phyloP scores from a whole-genome alignment of 2,888 invertebrate genomes.

The Sipha maydis region DNA sequence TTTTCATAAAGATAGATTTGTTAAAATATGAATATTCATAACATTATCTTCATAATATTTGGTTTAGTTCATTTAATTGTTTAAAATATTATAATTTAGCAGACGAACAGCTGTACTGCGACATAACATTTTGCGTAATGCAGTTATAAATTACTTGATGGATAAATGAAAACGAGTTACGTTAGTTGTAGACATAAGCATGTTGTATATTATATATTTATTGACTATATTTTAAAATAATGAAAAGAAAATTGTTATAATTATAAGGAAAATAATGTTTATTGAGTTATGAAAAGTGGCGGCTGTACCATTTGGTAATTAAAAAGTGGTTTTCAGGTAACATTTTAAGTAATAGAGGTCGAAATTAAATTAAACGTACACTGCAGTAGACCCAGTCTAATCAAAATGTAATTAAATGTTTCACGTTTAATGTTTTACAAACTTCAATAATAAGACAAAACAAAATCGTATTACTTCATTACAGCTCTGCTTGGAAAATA shows the following conservation, averaged over 20 bases:
- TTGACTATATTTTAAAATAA: too few relatives aligned
- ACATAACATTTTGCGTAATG: too few relatives aligned
- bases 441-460: not conserved
- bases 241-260: too few relatives aligned
- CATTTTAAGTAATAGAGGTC: not conserved
- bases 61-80: too few relatives aligned
- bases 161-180: not conserved
- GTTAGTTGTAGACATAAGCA: too few relatives aligned
- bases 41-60: too few relatives aligned
- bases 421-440: not conserved
- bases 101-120: too few relatives aligned
- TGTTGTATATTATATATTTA: not conserved
- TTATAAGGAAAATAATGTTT: not conserved
- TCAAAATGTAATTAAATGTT: conserved; percentile 29
- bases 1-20: too few relatives aligned
- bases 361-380: not conserved
- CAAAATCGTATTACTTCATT: not conserved
- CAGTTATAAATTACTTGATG: not conserved
- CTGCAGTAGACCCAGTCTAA: not conserved
- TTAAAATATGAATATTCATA: too few relatives aligned
- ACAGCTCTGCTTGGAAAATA: not conserved
- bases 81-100: too few relatives aligned
- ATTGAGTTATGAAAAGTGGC: not conserved
- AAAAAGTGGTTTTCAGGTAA: conserved; percentile 10
- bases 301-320: not conserved